phyloP scores from a whole-genome alignment of 2,888 invertebrate species.

The Nomada fabriciana region DNA sequence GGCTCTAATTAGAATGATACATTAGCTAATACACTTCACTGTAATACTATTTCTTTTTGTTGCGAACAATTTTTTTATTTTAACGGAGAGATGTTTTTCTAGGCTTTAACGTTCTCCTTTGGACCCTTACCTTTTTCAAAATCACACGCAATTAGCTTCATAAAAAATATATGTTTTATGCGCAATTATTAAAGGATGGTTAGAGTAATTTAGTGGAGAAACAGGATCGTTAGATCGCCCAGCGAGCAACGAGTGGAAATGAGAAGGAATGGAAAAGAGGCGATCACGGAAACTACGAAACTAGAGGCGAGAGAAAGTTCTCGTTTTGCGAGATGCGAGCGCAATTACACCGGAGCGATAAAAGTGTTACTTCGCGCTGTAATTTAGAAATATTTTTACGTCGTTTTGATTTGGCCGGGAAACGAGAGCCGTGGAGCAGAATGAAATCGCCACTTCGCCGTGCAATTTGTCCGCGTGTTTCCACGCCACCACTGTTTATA shows the following conservation, averaged over 20 bases:
- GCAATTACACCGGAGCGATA: slow-evolving; percentile 70
- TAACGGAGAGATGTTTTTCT: no score
- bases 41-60: no score
- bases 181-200: no score
- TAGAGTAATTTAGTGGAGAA: background rate
- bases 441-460: slow-evolving; percentile 56
- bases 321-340: slow-evolving; percentile 57
- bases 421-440: slow-evolving; percentile 43
- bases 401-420: slow-evolving; percentile 59
- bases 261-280: slow-evolving; percentile 35
- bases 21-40: no score
- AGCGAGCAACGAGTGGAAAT: slow-evolving; percentile 13
- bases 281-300: slow-evolving; percentile 63
- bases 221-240: slow-evolving; percentile 2
- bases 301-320: slow-evolving; percentile 62
- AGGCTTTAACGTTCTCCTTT: no score
- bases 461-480: slow-evolving; percentile 60
- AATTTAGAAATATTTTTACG: slow-evolving; percentile 69
- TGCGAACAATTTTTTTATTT: no score
- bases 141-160: no score
- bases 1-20: no score
- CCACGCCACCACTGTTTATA: slow-evolving; percentile 49
- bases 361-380: slow-evolving; percentile 66
- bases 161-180: no score
- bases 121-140: no score